A percentile compares a stretch with the other conserved stretches of the same genome.
These are phyloP conservation scores for Xenopus laevis DNA, from an alignment of 2,113 vertebrate species.

Conservation along the genomic window DNA sequence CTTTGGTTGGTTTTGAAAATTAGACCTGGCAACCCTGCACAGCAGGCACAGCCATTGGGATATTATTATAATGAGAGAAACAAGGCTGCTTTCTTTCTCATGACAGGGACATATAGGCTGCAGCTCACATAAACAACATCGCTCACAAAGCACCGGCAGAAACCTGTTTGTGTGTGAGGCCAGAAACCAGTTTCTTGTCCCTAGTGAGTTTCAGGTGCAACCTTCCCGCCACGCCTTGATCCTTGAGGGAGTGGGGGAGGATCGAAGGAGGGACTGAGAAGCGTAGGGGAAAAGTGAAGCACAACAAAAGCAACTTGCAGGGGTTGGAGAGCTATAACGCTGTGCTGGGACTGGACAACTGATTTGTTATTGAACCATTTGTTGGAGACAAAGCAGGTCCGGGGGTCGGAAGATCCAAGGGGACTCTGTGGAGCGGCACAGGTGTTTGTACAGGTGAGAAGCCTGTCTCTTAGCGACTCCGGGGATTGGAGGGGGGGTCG, in stretches of 20 bases:
- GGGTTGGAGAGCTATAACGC: too few relatives aligned
- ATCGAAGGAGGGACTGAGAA: too few relatives aligned
- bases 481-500: not conserved
- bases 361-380: too few relatives aligned
- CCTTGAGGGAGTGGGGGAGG: constrained; percentile 1
- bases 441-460: too few relatives aligned
- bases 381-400: too few relatives aligned
- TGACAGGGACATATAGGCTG: constrained; percentile 28
- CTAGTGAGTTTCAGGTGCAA: constrained; percentile 19
- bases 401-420: not conserved
- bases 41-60: too few relatives aligned
- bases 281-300: not conserved
- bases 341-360: too few relatives aligned
- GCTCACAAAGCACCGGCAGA: not conserved
- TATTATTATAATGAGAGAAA: too few relatives aligned
- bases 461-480: not conserved
- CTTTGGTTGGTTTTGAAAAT: too few relatives aligned
- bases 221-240: constrained; percentile 9
- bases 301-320: too few relatives aligned
- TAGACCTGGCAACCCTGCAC: too few relatives aligned
- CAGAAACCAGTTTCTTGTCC: constrained; percentile 16
- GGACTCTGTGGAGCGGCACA: not conserved
- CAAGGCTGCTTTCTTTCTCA: too few relatives aligned
- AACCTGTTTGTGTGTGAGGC: not conserved
- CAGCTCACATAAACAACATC: not conserved